Conservation (phyloP, 1,140 invertebrate species). For the Mactra quadrangularis region DNA sequence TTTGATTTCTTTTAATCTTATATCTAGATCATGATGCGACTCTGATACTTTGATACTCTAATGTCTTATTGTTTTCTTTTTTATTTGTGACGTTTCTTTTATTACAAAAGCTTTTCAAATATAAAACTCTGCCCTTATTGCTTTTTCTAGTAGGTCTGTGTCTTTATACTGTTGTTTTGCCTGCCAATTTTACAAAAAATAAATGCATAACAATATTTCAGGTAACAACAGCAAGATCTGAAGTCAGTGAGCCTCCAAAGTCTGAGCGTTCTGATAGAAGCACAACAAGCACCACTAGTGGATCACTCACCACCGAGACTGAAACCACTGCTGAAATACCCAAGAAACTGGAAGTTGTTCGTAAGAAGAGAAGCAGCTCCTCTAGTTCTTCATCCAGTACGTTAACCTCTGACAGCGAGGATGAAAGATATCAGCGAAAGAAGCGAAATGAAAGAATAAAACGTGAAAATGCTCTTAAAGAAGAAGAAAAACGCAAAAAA, state of each 20-base stretch:
- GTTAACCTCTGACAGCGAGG: constrained; percentile 43
- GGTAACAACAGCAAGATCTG: constrained; percentile 31
- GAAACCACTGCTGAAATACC: constrained; percentile 7
- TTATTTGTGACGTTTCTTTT: too few relatives aligned
- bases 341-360: neutral
- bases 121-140: too few relatives aligned
- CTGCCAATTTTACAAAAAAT: too few relatives aligned
- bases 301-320: constrained; percentile 49
- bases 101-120: too few relatives aligned
- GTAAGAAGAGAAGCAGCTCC: neutral
- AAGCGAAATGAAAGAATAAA: constrained; percentile 23
- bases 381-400: constrained; percentile 35
- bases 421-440: constrained; percentile 43
- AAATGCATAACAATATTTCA: neutral
- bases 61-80: too few relatives aligned
- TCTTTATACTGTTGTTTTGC: too few relatives aligned
- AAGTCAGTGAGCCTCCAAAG: neutral
- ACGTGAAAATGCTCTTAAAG: constrained; percentile 29
- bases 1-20: too few relatives aligned
- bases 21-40: too few relatives aligned
- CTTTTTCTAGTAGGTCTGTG: too few relatives aligned
- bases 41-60: too few relatives aligned
- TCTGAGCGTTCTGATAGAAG: constrained; percentile 22
- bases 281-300: constrained; percentile 34
- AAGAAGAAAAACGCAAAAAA: constrained; percentile 46